Conservation (phyloP, 1,140 invertebrate genomes). For the Leptoteleia sp. region DNA sequence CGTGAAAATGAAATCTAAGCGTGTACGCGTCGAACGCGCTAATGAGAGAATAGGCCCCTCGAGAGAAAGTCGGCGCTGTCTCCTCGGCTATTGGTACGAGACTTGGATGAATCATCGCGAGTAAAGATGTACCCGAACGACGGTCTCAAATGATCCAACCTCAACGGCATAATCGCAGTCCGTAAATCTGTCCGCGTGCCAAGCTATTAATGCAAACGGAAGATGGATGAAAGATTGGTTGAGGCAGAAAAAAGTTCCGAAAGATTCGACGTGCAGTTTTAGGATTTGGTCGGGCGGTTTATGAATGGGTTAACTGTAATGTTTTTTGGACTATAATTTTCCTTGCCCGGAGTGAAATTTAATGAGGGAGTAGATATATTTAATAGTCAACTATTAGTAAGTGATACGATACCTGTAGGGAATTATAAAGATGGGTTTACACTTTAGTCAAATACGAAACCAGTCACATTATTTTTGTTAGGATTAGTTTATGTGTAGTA, state of each 20-base stretch:
- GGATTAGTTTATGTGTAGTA: no score
- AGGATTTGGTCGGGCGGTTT: no score
- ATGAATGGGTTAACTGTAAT: no score
- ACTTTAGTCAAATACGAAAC: no score
- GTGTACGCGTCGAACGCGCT: conserved; percentile 20
- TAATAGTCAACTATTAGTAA: no score
- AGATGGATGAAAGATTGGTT: not conserved
- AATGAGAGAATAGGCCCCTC: conserved; percentile 57
- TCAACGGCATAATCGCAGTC: conserved; percentile 9
- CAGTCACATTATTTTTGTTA: no score
- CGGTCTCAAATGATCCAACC: not conserved
- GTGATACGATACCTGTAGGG: no score
- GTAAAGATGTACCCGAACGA: conserved; percentile 17
- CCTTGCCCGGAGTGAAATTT: no score
- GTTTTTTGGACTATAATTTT: no score
- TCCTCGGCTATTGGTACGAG: conserved; percentile 21
- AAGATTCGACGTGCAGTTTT: not conserved
- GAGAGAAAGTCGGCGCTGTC: conserved; percentile 51
- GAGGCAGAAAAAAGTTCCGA: not conserved
- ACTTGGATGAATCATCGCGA: conserved; percentile 36
- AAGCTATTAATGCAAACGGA: not conserved
- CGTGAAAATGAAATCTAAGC: conserved; percentile 50
- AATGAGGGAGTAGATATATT: no score
- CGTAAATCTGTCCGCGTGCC: not conserved
- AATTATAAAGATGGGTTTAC: no score